Percentiles rank a stretch among this genome's conserved stretches.
phyloP scores from a whole-genome alignment of 1,140 invertebrate species.

The Temnothorax curvispinosus region DNA sequence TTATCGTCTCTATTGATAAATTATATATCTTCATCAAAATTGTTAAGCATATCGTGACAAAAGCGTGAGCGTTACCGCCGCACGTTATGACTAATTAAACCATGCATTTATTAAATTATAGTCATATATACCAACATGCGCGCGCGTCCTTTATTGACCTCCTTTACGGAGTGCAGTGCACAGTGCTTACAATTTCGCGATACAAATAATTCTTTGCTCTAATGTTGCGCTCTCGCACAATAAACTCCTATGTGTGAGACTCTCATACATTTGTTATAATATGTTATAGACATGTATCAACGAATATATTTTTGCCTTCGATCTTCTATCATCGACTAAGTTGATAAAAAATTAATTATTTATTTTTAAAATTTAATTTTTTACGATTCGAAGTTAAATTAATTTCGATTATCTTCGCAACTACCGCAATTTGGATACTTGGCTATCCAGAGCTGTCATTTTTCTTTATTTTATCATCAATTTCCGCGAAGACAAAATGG shows the following conservation, averaged over 20 bases:
- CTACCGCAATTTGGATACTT: neutral
- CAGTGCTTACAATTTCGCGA: constrained; percentile 12
- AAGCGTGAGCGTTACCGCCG: constrained; percentile 36
- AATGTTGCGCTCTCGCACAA: neutral
- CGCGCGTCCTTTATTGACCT: constrained; percentile 35
- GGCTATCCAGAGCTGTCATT: neutral
- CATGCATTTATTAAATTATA: constrained; percentile 59
- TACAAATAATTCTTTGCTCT: constrained; percentile 14
- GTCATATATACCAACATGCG: neutral
- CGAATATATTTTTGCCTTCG: neutral
- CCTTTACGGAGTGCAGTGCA: neutral
- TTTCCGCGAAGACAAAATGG: neutral
- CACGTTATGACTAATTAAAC: constrained; percentile 55
- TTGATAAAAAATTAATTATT: neutral
- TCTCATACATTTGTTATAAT: neutral
- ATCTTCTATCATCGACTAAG: neutral
- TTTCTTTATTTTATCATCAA: neutral
- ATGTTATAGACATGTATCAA: neutral
- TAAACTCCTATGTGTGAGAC: neutral
- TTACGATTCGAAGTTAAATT: neutral
- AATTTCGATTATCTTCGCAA: neutral
- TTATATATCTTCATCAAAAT: constrained; percentile 28
- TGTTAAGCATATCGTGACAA: constrained; percentile 47
- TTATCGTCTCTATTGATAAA: neutral
- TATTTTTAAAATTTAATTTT: no score